Conservation (phyloP, 2,888 invertebrate genomes). For the Halictus quadricinctus region DNA sequence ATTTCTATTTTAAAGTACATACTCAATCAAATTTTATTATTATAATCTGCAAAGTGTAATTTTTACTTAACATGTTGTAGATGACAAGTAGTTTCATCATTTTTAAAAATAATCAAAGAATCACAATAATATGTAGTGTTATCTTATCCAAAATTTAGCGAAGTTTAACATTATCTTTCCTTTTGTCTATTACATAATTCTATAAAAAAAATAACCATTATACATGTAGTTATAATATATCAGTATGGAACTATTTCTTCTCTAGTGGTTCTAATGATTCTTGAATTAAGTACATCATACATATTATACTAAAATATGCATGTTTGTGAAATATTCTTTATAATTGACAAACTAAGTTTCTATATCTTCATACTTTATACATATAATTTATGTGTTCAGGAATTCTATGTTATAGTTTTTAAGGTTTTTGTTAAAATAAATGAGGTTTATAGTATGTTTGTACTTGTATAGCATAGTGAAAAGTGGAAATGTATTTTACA, state of each 20-base stretch:
- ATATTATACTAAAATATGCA: slow-evolving; percentile 24
- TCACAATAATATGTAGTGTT: slow-evolving; percentile 10
- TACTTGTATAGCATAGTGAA: slow-evolving; percentile 32
- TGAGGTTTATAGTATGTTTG: slow-evolving; percentile 37
- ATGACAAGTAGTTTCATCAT: neutral
- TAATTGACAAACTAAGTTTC: slow-evolving; percentile 15
- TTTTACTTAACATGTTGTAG: neutral
- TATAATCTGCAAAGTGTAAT: slow-evolving; percentile 1
- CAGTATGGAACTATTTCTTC: slow-evolving; percentile 13
- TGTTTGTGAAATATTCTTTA: slow-evolving; percentile 22
- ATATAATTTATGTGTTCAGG: slow-evolving; percentile 19
- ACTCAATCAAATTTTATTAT: slow-evolving; percentile 30
- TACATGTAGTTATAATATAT: slow-evolving; percentile 29
- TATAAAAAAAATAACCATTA: slow-evolving; percentile 28
- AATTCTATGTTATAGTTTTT: slow-evolving; percentile 16
- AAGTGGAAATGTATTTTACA: slow-evolving; percentile 45
- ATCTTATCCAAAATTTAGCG: neutral
- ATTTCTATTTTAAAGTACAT: slow-evolving; percentile 19
- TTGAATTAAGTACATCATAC: slow-evolving; percentile 25
- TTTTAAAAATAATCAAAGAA: slow-evolving; percentile 21
- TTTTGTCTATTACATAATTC: slow-evolving; percentile 18
- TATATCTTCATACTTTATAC: slow-evolving; percentile 3
- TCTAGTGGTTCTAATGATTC: slow-evolving; percentile 8
- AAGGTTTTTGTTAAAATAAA: slow-evolving; percentile 21
- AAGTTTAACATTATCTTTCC: slow-evolving; percentile 16